Evolutionary conservation across 2,113 vertebrate genomes (phyloP).

Genomic region (Telmatochromis bifrenatus): DNA sequence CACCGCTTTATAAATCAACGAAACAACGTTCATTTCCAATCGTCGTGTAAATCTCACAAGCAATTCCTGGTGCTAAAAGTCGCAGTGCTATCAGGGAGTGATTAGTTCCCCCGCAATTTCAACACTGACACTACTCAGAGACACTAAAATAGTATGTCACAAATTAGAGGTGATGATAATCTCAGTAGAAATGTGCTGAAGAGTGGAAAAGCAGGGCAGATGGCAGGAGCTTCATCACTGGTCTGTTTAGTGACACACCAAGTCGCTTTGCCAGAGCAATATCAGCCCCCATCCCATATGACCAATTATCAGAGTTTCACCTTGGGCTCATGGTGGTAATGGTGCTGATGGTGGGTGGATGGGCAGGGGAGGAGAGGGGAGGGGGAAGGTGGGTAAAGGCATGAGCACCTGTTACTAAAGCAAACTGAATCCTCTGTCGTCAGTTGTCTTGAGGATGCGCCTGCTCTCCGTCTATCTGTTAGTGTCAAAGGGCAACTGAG

Average conservation of each 20-base stretch:
- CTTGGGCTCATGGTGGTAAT: constrained; percentile 46
- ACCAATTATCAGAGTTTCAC: constrained; percentile 78
- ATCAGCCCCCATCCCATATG: constrained; percentile 68
- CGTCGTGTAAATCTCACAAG: neutral
- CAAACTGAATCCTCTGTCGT: neutral
- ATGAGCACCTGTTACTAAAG: constrained; percentile 21
- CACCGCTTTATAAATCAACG: neutral
- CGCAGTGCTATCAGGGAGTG: neutral
- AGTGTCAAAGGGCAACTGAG: neutral
- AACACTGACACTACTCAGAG: neutral
- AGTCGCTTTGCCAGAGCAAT: constrained; percentile 56
- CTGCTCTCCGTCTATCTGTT: neutral
- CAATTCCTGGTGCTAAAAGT: neutral
- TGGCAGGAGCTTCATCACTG: constrained; percentile 59
- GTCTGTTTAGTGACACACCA: constrained; percentile 52
- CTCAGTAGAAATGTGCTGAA: constrained; percentile 28
- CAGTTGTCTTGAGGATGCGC: neutral
- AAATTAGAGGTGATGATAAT: constrained; percentile 44
- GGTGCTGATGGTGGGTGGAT: constrained; percentile 26
- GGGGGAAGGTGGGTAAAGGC: neutral
- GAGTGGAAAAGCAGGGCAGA: constrained; percentile 61
- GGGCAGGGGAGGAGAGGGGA: neutral
- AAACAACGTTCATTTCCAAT: neutral
- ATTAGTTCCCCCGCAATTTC: constrained; percentile 7
- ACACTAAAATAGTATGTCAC: constrained; percentile 29